Evolutionary conservation across 2,797 vertebrate genomes (phyloP), one percentile per base, ranked within the genome.

Genomic region (Hypotaenidia okinawae): DNA sequence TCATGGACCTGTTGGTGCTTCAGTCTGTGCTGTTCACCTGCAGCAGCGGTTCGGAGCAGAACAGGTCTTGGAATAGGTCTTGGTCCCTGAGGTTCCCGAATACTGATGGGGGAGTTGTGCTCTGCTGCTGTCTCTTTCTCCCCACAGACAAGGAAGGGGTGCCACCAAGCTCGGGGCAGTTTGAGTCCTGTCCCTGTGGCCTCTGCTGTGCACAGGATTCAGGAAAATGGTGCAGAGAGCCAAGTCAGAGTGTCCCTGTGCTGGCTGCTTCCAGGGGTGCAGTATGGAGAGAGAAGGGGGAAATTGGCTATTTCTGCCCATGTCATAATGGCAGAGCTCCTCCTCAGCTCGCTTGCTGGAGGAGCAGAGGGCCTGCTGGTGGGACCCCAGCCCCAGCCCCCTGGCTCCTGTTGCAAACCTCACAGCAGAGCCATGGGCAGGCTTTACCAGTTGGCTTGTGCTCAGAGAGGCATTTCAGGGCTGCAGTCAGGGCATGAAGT

Each of bases 401-500:
- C 13, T 3, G 2, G 12, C 16, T 37, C 14, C 32, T 2, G 0
- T 7, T 64, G 68, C 83, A 61, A 73, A 61, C 47, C 27, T 45
- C 3, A 1, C 57, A 62, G 78, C 45, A 49, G 25, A 57, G 32
- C 32, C 11, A 1, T 25, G 68, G 55, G 22, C 41, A 33, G 5
- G 1, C 27, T 41, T 57, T 11, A 5, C 66, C 25, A 1, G 17
- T 52, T n/a, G 57, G 33, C 25, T 76, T 87, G 59, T 49, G 64
- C 68, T 52, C 0, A 0, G 14, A 30, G 57, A 4, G 8, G 25
- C 10, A 15, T 17, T 66, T 55, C 72, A 10, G 58, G 39, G 62
- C 33, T 1, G 1, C 47, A 28, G 57, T 32, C 1, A 0, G 2
- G 8, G 24, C 1, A 2, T 30, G 61, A 77, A 41, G n/a, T 32